Conservation (phyloP, 2,113 vertebrate species). For the Leiothrix lutea region DNA sequence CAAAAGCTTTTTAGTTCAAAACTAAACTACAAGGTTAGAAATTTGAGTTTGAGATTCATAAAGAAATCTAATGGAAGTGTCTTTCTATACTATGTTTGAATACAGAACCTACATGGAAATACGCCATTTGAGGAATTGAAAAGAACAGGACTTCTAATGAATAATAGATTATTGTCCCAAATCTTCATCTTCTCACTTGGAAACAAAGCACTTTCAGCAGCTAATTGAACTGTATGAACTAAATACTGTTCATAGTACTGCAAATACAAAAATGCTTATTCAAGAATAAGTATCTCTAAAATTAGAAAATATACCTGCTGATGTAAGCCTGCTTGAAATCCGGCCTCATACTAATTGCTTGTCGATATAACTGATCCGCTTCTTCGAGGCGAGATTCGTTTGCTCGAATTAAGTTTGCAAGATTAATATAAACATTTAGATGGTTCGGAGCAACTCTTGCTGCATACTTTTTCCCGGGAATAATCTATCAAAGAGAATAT, state of each 20-base stretch:
- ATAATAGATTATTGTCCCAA: neutral
- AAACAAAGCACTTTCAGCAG: neutral
- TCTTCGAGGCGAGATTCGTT: slow-evolving; percentile 95
- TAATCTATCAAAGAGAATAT: slow-evolving; percentile 77
- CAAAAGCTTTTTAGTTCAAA: neutral
- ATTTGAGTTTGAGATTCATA: neutral
- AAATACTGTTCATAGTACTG: neutral
- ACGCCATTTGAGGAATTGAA: neutral
- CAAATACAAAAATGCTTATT: neutral
- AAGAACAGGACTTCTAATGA: neutral
- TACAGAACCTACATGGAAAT: neutral
- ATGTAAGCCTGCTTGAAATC: slow-evolving; percentile 99
- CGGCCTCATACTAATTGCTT: slow-evolving; percentile 97
- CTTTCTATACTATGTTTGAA: neutral
- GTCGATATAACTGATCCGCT: slow-evolving; percentile 95
- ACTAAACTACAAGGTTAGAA: neutral
- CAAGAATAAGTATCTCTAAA: neutral
- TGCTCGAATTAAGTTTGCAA: slow-evolving; percentile 93
- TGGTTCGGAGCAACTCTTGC: slow-evolving; percentile 97
- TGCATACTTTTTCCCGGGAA: slow-evolving; percentile 97
- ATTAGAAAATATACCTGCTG: slow-evolving; percentile 83
- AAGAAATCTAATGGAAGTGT: neutral
- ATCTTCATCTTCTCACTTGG: neutral
- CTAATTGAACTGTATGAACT: neutral
- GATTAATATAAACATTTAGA: slow-evolving; percentile 97